Conservation (phyloP, 2,797 vertebrate genomes). For the Muscicapa comitata region DNA sequence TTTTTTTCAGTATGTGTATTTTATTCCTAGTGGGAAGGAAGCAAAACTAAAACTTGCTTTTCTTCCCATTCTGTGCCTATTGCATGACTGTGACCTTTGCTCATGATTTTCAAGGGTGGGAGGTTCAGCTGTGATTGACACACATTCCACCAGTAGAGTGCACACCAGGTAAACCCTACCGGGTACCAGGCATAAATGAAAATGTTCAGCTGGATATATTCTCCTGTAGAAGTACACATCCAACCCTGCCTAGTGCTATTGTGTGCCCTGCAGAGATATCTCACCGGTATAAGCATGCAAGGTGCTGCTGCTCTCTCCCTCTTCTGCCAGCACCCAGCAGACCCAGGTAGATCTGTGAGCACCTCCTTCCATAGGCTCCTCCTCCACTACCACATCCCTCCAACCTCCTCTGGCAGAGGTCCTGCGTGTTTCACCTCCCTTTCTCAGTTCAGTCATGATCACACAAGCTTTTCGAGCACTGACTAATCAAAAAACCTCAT, state of each 20-base stretch:
- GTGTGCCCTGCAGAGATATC: background rate
- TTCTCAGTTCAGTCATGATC: background rate
- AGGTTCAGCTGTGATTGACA: background rate
- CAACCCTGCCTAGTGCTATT: background rate
- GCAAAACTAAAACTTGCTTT: background rate
- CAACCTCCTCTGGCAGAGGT: background rate
- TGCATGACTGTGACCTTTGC: background rate
- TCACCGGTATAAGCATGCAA: rapidly evolving
- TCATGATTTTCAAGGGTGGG: background rate
- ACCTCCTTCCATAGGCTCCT: background rate
- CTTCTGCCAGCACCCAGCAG: background rate
- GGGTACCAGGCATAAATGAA: background rate
- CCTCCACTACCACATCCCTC: background rate
- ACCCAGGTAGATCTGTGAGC: background rate
- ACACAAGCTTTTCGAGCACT: background rate
- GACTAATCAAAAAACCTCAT: background rate
- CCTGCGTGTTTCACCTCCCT: background rate
- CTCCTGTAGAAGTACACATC: background rate
- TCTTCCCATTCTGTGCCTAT: background rate
- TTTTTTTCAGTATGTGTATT: background rate
- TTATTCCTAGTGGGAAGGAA: background rate
- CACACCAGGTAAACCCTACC: background rate
- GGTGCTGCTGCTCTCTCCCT: background rate
- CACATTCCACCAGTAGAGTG: background rate
- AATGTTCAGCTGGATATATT: background rate